Evolutionary conservation across 2,113 vertebrate genomes (phyloP).

Genomic region (Alligator sinensis): DNA sequence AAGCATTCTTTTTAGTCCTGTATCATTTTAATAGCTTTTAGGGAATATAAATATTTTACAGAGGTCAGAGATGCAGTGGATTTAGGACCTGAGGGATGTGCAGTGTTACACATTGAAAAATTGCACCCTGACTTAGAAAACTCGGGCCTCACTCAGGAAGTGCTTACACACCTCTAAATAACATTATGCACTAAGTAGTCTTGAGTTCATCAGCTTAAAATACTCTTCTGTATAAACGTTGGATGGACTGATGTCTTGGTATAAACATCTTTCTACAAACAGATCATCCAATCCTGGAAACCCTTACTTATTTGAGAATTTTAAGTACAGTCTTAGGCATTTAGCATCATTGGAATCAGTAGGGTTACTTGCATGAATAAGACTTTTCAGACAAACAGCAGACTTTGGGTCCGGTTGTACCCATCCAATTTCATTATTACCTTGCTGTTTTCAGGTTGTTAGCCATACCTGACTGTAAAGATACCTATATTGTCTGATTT

Average conservation of each 20-base stretch:
- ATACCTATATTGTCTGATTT: not conserved
- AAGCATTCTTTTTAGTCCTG: not conserved
- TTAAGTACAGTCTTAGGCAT: accelerated
- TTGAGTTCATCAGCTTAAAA: not conserved
- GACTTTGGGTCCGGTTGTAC: not conserved
- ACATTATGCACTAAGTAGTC: not conserved
- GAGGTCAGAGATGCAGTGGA: accelerated
- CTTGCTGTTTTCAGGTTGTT: not conserved
- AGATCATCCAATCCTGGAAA: not conserved
- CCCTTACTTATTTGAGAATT: not conserved
- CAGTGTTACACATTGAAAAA: accelerated
- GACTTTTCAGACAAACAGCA: not conserved
- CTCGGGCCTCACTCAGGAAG: not conserved
- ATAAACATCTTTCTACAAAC: not conserved
- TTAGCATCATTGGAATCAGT: not conserved
- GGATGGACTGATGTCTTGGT: not conserved
- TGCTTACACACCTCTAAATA: not conserved
- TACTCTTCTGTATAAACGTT: not conserved
- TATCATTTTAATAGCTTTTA: not conserved
- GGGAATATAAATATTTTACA: not conserved
- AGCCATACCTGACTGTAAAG: conserved; percentile 33
- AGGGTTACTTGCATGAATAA: not conserved
- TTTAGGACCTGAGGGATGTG: not conserved
- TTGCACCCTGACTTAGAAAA: not conserved
- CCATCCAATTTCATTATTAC: not conserved